phyloP scores from a whole-genome alignment of 2,797 vertebrate genomes.

The Microctenopoma stevenorrisi region DNA sequence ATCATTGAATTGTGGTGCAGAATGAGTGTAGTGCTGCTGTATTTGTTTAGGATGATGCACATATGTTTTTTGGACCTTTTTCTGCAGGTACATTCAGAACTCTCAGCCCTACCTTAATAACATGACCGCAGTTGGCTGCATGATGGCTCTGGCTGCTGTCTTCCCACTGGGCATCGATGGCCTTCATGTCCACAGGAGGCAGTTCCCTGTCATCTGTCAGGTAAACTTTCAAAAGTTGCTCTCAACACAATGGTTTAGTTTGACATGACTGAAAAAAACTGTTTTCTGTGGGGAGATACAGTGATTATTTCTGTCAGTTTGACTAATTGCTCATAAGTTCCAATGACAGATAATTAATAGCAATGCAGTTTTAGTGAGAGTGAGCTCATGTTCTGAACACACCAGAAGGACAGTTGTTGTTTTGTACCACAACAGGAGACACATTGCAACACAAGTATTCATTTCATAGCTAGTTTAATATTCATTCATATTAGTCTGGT shows the following conservation, averaged over 20 bases:
- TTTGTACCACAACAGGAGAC: too few relatives aligned
- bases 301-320: background rate
- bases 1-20: too few relatives aligned
- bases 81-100: slow-evolving; percentile 92
- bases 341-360: background rate
- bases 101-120: slow-evolving; percentile 95
- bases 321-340: background rate
- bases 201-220: slow-evolving; percentile 93
- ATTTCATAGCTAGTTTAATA: too few relatives aligned
- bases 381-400: background rate
- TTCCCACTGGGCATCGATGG: slow-evolving; percentile 92
- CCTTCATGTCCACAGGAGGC: slow-evolving; percentile 85
- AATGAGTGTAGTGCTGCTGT: too few relatives aligned
- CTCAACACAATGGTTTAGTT: background rate
- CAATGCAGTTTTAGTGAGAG: background rate
- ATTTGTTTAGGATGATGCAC: too few relatives aligned
- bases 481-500: background rate
- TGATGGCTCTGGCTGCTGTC: slow-evolving; percentile 89
- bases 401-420: background rate
- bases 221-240: slow-evolving; percentile 65
- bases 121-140: slow-evolving; percentile 92
- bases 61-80: slow-evolving; percentile 6
- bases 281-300: background rate
- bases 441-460: too few relatives aligned
- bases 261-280: too few relatives aligned